Evolutionary conservation across 2,113 vertebrate species (phyloP).

Genomic region (Tychaedon coryphoeus): DNA sequence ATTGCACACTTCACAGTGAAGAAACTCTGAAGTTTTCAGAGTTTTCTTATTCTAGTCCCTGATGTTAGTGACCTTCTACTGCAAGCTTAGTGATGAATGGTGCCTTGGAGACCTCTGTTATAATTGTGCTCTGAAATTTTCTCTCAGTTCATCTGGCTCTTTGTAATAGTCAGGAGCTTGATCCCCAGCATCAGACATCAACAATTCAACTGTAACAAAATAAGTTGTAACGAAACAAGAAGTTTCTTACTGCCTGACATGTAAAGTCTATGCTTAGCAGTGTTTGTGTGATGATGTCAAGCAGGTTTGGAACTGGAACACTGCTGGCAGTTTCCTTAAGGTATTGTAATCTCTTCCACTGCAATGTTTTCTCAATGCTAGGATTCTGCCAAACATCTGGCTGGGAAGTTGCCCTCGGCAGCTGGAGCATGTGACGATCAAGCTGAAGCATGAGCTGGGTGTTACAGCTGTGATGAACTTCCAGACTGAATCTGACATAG

Average conservation of each 20-base stretch:
- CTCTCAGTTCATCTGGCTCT: background rate
- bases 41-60: background rate
- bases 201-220: background rate
- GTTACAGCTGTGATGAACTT: constrained; percentile 96
- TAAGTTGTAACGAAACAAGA: background rate
- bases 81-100: background rate
- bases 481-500: constrained; percentile 90
- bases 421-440: constrained; percentile 89
- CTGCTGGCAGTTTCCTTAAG: background rate
- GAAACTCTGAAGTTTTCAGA: background rate
- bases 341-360: background rate
- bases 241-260: background rate
- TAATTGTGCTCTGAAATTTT: background rate
- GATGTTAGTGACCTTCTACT: background rate
- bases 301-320: background rate
- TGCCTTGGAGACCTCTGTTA: background rate
- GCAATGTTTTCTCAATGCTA: constrained; percentile 56
- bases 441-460: constrained; percentile 90
- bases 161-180: background rate
- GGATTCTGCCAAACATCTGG: constrained; percentile 92
- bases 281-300: background rate
- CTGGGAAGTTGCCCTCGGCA: constrained; percentile 95
- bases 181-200: background rate
- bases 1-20: background rate
- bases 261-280: background rate